phyloP scores from a whole-genome alignment of 2,797 vertebrate genomes.

The Crax fasciolata region DNA sequence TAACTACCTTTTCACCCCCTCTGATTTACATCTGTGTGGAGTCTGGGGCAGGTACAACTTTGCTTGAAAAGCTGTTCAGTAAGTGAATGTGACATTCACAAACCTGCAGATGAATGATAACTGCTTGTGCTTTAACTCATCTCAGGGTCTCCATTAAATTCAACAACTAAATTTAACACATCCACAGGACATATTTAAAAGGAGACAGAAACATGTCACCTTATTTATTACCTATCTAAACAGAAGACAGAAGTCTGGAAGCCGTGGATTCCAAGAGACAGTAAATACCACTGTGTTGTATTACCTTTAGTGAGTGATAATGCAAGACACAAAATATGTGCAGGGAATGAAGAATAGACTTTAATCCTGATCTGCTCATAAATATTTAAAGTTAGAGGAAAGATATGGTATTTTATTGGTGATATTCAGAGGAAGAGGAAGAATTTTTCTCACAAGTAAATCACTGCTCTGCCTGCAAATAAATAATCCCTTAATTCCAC shows the following conservation, averaged over 20 bases:
- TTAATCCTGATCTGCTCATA: background rate
- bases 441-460: slow-evolving; percentile 50
- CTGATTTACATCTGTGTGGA: background rate
- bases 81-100: background rate
- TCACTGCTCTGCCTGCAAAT: slow-evolving; percentile 8
- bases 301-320: background rate
- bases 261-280: background rate
- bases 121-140: background rate
- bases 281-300: background rate
- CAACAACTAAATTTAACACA: background rate
- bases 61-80: background rate
- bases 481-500: slow-evolving; percentile 24
- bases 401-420: slow-evolving; percentile 23
- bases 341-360: slow-evolving; percentile 1
- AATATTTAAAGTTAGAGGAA: slow-evolving; percentile 31
- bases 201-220: background rate
- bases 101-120: background rate
- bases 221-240: background rate
- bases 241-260: background rate
- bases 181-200: background rate
- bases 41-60: background rate
- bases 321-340: background rate
- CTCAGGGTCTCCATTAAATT: background rate
- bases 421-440: background rate
- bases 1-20: background rate